These are phyloP conservation scores for Peromyscus nudipes DNA, from an alignment of 2,797 vertebrate genomes.

Conservation along the genomic window DNA sequence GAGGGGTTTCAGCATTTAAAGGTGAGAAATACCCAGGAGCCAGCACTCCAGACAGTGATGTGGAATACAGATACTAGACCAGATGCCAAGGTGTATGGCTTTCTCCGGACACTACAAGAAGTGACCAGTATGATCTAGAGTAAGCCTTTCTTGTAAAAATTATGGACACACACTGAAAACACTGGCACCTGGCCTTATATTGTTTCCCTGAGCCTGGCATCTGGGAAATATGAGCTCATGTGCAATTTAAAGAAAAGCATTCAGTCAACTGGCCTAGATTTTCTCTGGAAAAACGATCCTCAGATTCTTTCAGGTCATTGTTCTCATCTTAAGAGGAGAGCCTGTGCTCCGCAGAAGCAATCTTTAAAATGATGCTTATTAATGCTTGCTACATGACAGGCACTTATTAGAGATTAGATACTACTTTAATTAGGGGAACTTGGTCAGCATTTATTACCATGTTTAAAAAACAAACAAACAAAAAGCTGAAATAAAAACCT, in stretches of 20 bases:
- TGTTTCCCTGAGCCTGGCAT: slow-evolving; percentile 46
- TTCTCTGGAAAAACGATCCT: slow-evolving; percentile 64
- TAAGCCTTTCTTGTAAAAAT: neutral
- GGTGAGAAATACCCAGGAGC: neutral
- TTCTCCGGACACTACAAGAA: neutral
- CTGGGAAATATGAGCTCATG: slow-evolving; percentile 69
- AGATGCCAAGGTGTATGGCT: neutral
- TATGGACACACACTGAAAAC: slow-evolving; percentile 6
- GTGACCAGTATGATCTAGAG: neutral
- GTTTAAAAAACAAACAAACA: neutral
- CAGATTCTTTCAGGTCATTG: slow-evolving; percentile 48
- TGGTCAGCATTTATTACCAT: slow-evolving; percentile 10
- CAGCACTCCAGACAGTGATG: neutral
- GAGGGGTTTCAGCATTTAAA: neutral
- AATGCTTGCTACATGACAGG: slow-evolving; percentile 39
- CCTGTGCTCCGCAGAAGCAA: neutral
- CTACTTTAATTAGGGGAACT: slow-evolving; percentile 60
- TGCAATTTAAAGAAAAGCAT: slow-evolving; percentile 70
- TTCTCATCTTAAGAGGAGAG: slow-evolving; percentile 48
- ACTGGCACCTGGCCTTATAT: neutral
- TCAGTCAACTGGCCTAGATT: slow-evolving; percentile 71
- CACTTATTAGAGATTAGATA: slow-evolving; percentile 31
- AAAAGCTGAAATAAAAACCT: neutral
- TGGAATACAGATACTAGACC: neutral
- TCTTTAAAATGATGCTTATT: slow-evolving; percentile 25